Evolutionary conservation across 1,140 invertebrate species (phyloP).

Genomic region (Venturia canescens): DNA sequence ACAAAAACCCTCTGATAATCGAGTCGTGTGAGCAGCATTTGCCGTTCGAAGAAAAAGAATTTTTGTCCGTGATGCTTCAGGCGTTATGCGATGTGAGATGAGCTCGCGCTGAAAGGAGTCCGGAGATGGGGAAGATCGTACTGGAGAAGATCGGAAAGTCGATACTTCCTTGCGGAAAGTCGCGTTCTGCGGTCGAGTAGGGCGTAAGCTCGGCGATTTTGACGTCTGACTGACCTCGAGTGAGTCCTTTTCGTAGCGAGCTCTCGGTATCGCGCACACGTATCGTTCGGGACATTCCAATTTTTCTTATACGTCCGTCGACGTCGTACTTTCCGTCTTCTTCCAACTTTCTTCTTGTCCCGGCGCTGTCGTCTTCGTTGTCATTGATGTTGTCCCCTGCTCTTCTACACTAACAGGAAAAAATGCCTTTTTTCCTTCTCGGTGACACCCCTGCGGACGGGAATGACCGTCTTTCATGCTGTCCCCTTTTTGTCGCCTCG

Average conservation of each 20-base stretch:
- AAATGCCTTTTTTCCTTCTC: conserved; percentile 11
- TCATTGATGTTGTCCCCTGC: conserved; percentile 17
- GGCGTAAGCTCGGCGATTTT: not conserved
- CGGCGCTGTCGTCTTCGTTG: not conserved
- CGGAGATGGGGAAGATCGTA: conserved; percentile 33
- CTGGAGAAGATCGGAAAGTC: conserved; percentile 41
- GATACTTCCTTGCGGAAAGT: not conserved
- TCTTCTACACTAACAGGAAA: conserved; percentile 1
- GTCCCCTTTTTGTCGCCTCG: not conserved
- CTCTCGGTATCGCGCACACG: not conserved
- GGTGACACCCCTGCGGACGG: conserved; percentile 9
- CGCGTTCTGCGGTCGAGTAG: not conserved
- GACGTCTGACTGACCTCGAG: not conserved
- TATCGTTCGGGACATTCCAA: not conserved
- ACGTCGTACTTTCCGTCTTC: not conserved
- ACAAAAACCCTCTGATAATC: conserved; percentile 8
- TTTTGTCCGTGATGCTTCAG: not conserved
- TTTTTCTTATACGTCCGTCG: conserved; percentile 1
- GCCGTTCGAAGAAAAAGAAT: conserved; percentile 16
- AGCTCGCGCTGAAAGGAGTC: not conserved
- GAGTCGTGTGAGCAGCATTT: conserved; percentile 28
- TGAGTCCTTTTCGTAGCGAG: not conserved
- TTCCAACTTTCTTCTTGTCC: not conserved
- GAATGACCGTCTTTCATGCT: conserved; percentile 37
- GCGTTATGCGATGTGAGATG: conserved; percentile 18